These are phyloP conservation scores for Drosophila neocordata DNA, from an alignment of 1,140 invertebrate species.

Conservation along the genomic window DNA sequence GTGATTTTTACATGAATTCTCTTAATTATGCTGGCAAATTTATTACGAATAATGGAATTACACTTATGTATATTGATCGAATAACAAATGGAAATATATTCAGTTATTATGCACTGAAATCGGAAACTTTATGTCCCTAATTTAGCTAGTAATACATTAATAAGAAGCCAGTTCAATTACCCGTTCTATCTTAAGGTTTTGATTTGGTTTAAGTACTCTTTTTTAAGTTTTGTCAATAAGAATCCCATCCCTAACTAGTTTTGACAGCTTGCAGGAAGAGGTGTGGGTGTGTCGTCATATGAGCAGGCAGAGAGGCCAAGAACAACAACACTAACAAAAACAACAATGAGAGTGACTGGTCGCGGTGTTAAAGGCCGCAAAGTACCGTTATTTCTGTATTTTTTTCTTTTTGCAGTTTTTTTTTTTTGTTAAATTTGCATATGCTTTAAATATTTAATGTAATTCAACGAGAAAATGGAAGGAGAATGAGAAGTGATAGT, in stretches of 20 bases:
- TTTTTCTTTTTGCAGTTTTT: conserved; percentile 57
- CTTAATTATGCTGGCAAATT: too few relatives aligned
- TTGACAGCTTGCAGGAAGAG: conserved; percentile 18
- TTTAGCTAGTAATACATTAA: too few relatives aligned
- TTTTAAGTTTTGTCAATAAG: neutral
- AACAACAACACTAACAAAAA: conserved; percentile 31
- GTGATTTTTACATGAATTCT: too few relatives aligned
- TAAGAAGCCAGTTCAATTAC: too few relatives aligned
- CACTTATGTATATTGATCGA: too few relatives aligned
- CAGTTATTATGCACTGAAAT: too few relatives aligned
- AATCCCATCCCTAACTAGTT: neutral
- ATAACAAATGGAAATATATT: too few relatives aligned
- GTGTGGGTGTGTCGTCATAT: conserved; percentile 34
- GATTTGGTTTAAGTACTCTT: too few relatives aligned
- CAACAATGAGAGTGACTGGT: conserved; percentile 23
- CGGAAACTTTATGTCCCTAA: too few relatives aligned
- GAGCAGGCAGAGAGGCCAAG: conserved; percentile 16
- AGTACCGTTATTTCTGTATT: conserved; percentile 55
- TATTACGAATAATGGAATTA: too few relatives aligned
- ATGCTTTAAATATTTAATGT: conserved; percentile 81
- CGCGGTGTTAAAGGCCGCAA: conserved; percentile 53
- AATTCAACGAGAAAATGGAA: conserved; percentile 74
- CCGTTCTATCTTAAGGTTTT: too few relatives aligned
- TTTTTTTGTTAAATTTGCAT: conserved; percentile 77
- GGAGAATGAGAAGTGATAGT: conserved; percentile 54